Evolutionary conservation across 2,888 invertebrate species (phyloP), one percentile per base, ranked within the genome.

Genomic region (Dyspetes luteomarginatus): DNA sequence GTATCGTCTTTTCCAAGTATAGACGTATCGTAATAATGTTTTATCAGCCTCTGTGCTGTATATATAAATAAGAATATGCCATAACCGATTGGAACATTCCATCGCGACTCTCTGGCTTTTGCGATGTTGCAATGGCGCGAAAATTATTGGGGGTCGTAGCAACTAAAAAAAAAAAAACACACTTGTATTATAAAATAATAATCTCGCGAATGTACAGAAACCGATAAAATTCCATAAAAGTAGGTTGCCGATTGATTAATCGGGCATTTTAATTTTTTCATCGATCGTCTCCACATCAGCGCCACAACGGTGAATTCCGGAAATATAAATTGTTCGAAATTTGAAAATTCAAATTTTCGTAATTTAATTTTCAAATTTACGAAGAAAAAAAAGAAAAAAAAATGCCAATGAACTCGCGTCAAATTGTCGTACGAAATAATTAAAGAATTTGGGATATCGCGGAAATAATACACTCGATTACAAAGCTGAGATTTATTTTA

Each of bases 401-500:
- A 56, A 26, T 58, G n/a, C 60, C 26, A 52, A 36, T 24, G 0
- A 3, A n/a, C 12, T 36, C 12, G 7, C 36, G 36, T 9, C 5
- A 55, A 17, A 58, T n/a, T 58, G 5, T 26, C 3, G n/a, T 24
- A 9, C n/a, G 50, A 74, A 74, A 60, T 62, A 80, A 58, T 43
- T 43, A 73, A 75, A 76, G 30, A 36, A 12, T 36, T 36, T 36
- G 36, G 36, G 12, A 12, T 9, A 12, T 36, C 36, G 36, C 36
- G 36, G 36, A 7, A 36, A 36, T 62, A 64, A 79, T 78, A 83
- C 83, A 74, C 72, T 74, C 55, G 81, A 62, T 88, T 90, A 90
- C 86, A 91, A 90, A 91, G 90, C 89, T 89, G 90, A 90, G 86
- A 89, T 90, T 91, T 90, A 90, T 91, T 91, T 90, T 86, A 89